Base-by-base conservation (phyloP, 2,113 vertebrate species). In the Motacilla tschutschensis region DNA sequence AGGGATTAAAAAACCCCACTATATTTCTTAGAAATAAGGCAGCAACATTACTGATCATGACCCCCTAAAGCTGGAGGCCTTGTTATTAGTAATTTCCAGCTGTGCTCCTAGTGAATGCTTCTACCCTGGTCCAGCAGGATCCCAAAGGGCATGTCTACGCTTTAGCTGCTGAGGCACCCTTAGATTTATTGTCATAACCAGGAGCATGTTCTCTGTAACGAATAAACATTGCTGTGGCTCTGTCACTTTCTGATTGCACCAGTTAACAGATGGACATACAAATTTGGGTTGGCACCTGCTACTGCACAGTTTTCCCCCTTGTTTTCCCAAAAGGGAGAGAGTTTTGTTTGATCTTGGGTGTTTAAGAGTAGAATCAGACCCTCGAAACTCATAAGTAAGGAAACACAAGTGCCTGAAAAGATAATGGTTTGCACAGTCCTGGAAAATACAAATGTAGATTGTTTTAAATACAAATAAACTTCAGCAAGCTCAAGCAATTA, bases 401-500 rank as follows among this genome's bases (percentile, higher is more conserved):
- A 79, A 92, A 92, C 43, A 71, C 10, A 67, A 90, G 44, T 4
- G 17, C 24, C n/a, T 35, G 31, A 14, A 65, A 48, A 70, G 40
- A 57, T 64, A 83, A 69, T 91, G 74, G 50, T 63, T 91, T 79
- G 62, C 59, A 73, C 60, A 77, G 81, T 57, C 21, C 86, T 91
- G 88, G 69, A 91, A 88, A 90, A 84, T 73, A 84, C 48, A 79
- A 74, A 70, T 4, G 41, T 59, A 82, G 69, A 84, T 88, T 90
- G 71, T 84, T 94, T 74, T 65, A 94, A 96, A 93, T 88, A 91
- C 90, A 90, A 73, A 69, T 83, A 91, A 96, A 91, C 87, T 80
- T 41, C 33, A 90, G 72, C 31, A 83, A 92, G 89, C 79, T 85
- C 69, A 48, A 93, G 93, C 92, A 95, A 96, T 96, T 96, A 96